These are phyloP conservation scores for Aselliscus stoliczkanus DNA, from an alignment of 2,797 vertebrate species.

Conservation along the genomic window DNA sequence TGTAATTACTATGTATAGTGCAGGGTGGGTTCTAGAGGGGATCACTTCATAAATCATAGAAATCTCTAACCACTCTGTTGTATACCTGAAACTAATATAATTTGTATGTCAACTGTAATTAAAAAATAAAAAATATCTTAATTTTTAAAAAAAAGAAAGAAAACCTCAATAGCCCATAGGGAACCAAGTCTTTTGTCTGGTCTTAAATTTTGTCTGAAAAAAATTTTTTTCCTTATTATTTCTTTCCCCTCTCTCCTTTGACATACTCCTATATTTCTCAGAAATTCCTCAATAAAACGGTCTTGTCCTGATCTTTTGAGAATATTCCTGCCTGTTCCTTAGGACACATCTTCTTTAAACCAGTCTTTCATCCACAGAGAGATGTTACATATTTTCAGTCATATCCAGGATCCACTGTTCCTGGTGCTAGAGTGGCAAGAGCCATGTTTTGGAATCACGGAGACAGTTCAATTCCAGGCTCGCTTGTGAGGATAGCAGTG, in stretches of 20 bases:
- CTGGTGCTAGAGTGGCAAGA: neutral
- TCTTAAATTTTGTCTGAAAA: neutral
- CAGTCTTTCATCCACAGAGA: neutral
- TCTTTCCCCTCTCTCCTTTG: neutral
- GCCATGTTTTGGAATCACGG: neutral
- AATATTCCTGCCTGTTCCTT: neutral
- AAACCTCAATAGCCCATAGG: neutral
- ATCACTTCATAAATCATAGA: too few species aligned
- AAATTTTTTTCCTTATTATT: neutral
- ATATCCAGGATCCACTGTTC: neutral
- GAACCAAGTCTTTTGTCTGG: neutral
- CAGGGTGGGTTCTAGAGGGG: too few species aligned
- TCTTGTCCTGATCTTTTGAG: too few species aligned
- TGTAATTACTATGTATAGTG: too few species aligned
- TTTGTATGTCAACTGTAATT: too few species aligned
- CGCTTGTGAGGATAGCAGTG: neutral
- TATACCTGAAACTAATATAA: too few species aligned
- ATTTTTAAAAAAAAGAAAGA: too few species aligned
- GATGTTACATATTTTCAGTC: neutral
- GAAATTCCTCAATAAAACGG: neutral
- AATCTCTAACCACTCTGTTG: too few species aligned
- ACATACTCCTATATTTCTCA: neutral
- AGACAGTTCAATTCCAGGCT: neutral
- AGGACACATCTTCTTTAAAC: neutral
- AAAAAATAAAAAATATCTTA: too few species aligned